A percentile compares a stretch with the other conserved stretches of the same genome.
Conservation (phyloP, 2,888 invertebrate species). For the Athalia circularis region DNA sequence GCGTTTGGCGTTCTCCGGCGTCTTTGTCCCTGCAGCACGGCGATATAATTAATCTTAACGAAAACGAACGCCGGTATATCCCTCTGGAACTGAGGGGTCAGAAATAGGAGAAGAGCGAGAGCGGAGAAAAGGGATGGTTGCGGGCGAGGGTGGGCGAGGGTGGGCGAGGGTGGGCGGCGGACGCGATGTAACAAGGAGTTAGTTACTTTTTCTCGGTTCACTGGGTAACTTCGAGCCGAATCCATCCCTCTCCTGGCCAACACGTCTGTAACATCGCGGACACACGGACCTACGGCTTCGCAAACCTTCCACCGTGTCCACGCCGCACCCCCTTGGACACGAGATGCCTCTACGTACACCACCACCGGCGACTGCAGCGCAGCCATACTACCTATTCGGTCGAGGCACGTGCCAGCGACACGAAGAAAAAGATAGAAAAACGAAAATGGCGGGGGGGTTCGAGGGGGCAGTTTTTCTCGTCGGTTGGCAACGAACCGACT, state of each 20-base stretch:
- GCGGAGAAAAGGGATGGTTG: no score
- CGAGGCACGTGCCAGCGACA: constrained; percentile 37
- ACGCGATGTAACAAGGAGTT: constrained; percentile 39
- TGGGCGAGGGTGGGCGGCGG: constrained; percentile 15
- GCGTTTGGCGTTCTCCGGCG: neutral
- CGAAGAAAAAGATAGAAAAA: constrained; percentile 19
- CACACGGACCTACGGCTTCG: neutral
- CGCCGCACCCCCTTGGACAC: neutral
- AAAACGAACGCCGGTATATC: constrained; percentile 29
- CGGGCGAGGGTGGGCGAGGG: neutral
- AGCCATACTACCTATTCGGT: neutral
- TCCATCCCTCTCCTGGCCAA: neutral
- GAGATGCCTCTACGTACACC: constrained; percentile 43
- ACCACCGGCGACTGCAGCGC: neutral
- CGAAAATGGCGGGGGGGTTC: neutral
- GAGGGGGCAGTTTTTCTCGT: constrained; percentile 37
- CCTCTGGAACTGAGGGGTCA: constrained; percentile 16
- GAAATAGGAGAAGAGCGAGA: no score
- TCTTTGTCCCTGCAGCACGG: constrained; percentile 14
- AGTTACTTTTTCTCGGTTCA: constrained; percentile 48
- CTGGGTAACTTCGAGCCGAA: constrained; percentile 26
- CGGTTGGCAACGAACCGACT: constrained; percentile 27
- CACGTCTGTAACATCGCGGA: neutral
- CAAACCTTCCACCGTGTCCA: constrained; percentile 37
- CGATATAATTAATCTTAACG: constrained; percentile 41